phyloP scores from a whole-genome alignment of 2,797 vertebrate species.

The Lacerta agilis region DNA sequence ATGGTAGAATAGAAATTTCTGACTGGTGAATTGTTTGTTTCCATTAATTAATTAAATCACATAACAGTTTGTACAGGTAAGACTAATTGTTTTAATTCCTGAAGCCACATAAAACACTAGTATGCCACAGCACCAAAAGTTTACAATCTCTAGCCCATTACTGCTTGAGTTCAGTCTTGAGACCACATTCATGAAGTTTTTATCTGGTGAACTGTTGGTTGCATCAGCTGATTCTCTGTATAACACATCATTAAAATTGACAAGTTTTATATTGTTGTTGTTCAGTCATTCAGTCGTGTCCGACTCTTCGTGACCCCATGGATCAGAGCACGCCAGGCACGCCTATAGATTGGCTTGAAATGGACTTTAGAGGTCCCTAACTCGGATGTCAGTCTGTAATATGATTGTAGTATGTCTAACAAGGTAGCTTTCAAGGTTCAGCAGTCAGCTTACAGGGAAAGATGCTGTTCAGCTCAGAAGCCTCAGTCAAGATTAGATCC shows the following conservation, averaged over 20 bases:
- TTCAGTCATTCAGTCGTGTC: too few species aligned
- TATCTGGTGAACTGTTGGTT: neutral
- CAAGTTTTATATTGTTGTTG: neutral
- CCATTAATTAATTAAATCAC: neutral
- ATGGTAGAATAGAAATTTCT: neutral
- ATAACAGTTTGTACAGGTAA: neutral
- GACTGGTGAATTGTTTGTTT: neutral
- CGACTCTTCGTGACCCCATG: too few species aligned
- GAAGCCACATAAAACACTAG: neutral
- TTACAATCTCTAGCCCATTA: neutral
- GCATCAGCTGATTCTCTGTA: neutral
- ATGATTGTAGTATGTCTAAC: neutral
- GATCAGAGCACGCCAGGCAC: too few species aligned
- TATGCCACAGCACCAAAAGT: neutral
- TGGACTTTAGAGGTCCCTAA: neutral
- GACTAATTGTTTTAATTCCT: neutral
- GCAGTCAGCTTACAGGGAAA: fast-evolving
- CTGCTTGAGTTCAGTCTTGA: neutral
- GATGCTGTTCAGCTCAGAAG: neutral
- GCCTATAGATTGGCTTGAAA: neutral
- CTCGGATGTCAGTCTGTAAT: neutral
- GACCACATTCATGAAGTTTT: neutral
- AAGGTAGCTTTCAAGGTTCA: neutral
- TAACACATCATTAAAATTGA: neutral
- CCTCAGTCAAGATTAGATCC: neutral